Evolutionary conservation across 2,797 vertebrate species (phyloP), one percentile per base, ranked within the genome.

Genomic region (Myripristis jacobus): DNA sequence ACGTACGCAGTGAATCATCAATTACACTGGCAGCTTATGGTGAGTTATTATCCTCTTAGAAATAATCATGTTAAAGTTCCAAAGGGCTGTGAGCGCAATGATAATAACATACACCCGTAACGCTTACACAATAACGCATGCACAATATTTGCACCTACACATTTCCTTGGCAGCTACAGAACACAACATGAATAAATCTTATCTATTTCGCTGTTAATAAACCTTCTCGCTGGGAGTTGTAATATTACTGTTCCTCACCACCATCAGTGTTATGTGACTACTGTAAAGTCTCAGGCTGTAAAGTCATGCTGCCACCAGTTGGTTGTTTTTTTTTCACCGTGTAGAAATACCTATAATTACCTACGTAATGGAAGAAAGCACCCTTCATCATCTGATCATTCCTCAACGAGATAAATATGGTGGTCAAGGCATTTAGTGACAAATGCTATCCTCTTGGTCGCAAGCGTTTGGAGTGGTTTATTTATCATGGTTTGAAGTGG

Each of bases 401-500:
- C 89, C 88, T 93, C 91, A 92, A 92, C 89, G 92, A 92, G 93
- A 92, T 91, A 91, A 90, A 91, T 91, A 89, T 66, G 81, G 85
- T 87, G 89, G 91, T 92, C 91, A 84, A 86, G 89, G 91, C 88
- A 86, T 89, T 90, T 88, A 86, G 85, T 91, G 88, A 91, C 90
- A 90, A 91, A 85, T 60, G 82, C 85, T 82, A 47, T 86, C 88
- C 86, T 88, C 83, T 83, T 65, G 80, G 74, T 80, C 73, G 86
- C 81, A 60, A 86, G 86, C 85, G 88, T 75, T 85, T 89, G 85
- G 89, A 91, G 92, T 88, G 89, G 88, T 88, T 90, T 92, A 92
- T 94, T 93, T 93, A 92, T 93, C 91, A 90, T 81, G 88, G 87
- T 92, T 88, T 93, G 87, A 93, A 92, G 92, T 89, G 91, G 89